phyloP scores from a whole-genome alignment of 2,113 vertebrate genomes.

The Pachypanchax playfairii region DNA sequence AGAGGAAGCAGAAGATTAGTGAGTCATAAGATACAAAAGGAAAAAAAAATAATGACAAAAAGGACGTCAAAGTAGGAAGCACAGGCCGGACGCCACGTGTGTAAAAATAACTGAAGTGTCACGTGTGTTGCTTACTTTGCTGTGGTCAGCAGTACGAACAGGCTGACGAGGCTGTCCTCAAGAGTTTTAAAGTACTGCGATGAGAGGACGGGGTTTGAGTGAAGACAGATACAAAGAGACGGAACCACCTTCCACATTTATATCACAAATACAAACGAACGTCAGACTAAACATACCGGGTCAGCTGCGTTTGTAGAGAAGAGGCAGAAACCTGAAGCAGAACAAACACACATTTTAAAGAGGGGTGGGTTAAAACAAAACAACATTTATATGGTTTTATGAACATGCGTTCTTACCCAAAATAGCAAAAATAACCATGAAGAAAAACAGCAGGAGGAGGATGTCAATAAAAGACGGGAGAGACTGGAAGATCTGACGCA shows the following conservation, averaged over 20 bases:
- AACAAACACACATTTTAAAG: conserved; percentile 13
- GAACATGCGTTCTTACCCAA: conserved; percentile 83
- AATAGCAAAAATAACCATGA: conserved; percentile 98
- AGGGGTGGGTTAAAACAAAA: neutral
- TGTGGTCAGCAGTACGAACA: conserved; percentile 96
- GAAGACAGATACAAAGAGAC: conserved; percentile 26
- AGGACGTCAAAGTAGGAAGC: conserved; percentile 25
- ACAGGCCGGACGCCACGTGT: conserved; percentile 7
- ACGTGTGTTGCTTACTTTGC: conserved; percentile 88
- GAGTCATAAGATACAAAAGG: neutral
- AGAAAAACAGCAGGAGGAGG: conserved; percentile 94
- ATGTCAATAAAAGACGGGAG: conserved; percentile 98
- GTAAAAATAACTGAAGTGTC: conserved; percentile 1
- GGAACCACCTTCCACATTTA: neutral
- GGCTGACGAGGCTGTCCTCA: conserved; percentile 95
- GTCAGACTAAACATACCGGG: conserved; percentile 82
- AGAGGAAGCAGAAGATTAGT: neutral
- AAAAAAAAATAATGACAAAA: conserved; percentile 2
- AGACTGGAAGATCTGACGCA: conserved; percentile 99
- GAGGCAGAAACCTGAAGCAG: conserved; percentile 89
- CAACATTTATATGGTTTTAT: neutral
- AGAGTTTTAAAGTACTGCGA: conserved; percentile 93
- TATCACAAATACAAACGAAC: conserved; percentile 16
- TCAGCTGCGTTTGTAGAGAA: conserved; percentile 92
- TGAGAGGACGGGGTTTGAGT: conserved; percentile 23